Evolutionary conservation across 2,888 invertebrate genomes (phyloP).

Genomic region (Ceramica pisi): DNA sequence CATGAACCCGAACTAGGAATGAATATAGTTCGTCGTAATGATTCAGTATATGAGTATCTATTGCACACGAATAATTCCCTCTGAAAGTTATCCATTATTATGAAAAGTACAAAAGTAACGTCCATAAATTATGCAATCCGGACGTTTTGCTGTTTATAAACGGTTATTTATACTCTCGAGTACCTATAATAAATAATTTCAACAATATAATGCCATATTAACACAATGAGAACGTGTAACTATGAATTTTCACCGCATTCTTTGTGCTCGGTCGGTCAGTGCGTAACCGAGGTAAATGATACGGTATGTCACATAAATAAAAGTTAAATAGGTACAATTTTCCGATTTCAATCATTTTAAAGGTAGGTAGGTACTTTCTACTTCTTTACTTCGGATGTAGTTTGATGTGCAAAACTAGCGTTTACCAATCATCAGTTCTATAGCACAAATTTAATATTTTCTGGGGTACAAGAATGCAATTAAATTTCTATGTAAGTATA

Average conservation of each 20-base stretch:
- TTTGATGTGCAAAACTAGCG: too few relatives aligned
- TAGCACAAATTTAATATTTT: too few relatives aligned
- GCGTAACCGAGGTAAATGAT: slow-evolving; percentile 20
- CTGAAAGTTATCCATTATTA: slow-evolving; percentile 17
- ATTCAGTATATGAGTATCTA: background rate
- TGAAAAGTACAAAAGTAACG: slow-evolving; percentile 17
- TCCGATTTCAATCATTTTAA: too few relatives aligned
- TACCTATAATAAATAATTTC: slow-evolving; percentile 33
- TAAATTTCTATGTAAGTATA: too few relatives aligned
- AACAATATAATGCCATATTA: slow-evolving; percentile 36
- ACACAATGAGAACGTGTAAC: slow-evolving; percentile 34
- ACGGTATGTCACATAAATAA: slow-evolving; percentile 27
- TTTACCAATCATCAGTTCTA: too few relatives aligned
- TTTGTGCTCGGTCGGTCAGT: slow-evolving; percentile 31
- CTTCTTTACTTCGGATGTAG: too few relatives aligned
- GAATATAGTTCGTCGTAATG: background rate
- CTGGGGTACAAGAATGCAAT: too few relatives aligned
- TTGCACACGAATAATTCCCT: background rate
- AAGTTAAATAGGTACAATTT: background rate
- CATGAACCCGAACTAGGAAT: background rate
- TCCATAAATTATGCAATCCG: slow-evolving; percentile 21
- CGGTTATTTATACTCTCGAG: slow-evolving; percentile 15
- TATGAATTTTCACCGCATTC: slow-evolving; percentile 44
- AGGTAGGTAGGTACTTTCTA: too few relatives aligned
- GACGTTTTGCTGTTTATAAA: slow-evolving; percentile 14